phyloP scores from a whole-genome alignment of 2,888 invertebrate genomes.

The Lysandra coridon region DNA sequence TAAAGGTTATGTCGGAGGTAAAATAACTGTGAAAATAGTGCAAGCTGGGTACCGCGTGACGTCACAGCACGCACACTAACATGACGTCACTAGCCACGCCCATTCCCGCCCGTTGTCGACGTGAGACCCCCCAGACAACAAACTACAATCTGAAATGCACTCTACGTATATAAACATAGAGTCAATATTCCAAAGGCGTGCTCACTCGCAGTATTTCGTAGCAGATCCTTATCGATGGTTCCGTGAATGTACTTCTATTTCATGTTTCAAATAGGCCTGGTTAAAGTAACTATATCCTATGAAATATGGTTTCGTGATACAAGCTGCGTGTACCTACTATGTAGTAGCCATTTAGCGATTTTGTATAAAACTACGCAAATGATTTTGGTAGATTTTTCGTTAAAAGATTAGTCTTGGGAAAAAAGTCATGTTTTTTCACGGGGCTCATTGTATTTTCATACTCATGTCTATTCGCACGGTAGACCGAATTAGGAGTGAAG shows the following conservation, averaged over 20 bases:
- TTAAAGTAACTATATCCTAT: neutral
- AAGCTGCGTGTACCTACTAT: too few species aligned
- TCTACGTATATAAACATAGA: neutral
- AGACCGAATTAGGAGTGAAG: too few species aligned
- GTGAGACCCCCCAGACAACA: conserved; percentile 41
- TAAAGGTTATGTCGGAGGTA: neutral
- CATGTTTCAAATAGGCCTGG: conserved; percentile 7
- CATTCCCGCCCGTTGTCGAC: conserved; percentile 64
- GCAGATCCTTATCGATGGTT: conserved; percentile 34
- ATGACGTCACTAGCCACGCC: conserved; percentile 67
- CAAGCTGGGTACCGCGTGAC: conserved; percentile 32
- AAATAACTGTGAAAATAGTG: conserved; percentile 10
- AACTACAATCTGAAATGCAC: conserved; percentile 34
- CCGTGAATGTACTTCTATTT: conserved; percentile 22
- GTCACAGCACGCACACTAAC: conserved; percentile 41
- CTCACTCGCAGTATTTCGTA: conserved; percentile 20
- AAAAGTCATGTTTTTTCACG: neutral
- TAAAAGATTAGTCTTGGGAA: neutral
- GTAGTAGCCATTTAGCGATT: neutral
- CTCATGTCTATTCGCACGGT: too few species aligned
- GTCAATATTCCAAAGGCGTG: conserved; percentile 1
- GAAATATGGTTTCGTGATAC: neutral
- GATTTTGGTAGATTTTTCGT: neutral
- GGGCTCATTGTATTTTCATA: too few species aligned
- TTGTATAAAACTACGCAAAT: neutral